Conservation (phyloP, 2,888 invertebrate genomes). For the Drosophila recens region DNA sequence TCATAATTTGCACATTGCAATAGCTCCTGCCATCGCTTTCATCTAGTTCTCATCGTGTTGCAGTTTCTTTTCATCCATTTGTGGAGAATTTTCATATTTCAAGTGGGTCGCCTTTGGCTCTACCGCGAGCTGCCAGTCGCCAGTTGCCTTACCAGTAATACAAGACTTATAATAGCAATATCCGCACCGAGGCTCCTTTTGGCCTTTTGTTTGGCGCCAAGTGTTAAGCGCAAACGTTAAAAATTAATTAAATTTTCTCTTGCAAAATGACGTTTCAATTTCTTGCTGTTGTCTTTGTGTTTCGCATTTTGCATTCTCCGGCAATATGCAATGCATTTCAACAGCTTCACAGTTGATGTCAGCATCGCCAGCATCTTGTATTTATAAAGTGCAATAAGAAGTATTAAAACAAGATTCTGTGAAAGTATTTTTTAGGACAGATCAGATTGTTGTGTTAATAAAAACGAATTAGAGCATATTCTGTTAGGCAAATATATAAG, state of each 20-base stretch:
- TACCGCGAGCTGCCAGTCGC: constrained; percentile 5
- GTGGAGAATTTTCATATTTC: constrained; percentile 48
- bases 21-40: background rate
- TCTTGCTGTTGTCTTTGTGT: constrained; percentile 1
- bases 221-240: constrained; percentile 67
- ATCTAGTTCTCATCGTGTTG: constrained; percentile 43
- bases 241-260: constrained; percentile 74
- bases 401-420: too few relatives aligned
- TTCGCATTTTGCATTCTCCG: constrained; percentile 19
- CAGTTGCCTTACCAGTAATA: constrained; percentile 37
- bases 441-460: too few relatives aligned
- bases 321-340: constrained; percentile 37
- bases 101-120: constrained; percentile 60
- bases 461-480: too few relatives aligned
- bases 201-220: constrained; percentile 48
- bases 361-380: constrained; percentile 24
- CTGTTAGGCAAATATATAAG: too few relatives aligned
- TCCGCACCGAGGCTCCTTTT: constrained; percentile 32
- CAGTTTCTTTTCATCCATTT: constrained; percentile 65
- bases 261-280: constrained; percentile 35
- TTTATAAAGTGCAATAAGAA: constrained; percentile 40
- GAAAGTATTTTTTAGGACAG: too few relatives aligned
- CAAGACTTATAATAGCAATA: constrained; percentile 48
- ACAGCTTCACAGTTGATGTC: background rate
- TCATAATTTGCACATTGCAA: constrained; percentile 59